These are phyloP conservation scores for Perdita meconis DNA, from an alignment of 2,888 invertebrate species.

Conservation along the genomic window DNA sequence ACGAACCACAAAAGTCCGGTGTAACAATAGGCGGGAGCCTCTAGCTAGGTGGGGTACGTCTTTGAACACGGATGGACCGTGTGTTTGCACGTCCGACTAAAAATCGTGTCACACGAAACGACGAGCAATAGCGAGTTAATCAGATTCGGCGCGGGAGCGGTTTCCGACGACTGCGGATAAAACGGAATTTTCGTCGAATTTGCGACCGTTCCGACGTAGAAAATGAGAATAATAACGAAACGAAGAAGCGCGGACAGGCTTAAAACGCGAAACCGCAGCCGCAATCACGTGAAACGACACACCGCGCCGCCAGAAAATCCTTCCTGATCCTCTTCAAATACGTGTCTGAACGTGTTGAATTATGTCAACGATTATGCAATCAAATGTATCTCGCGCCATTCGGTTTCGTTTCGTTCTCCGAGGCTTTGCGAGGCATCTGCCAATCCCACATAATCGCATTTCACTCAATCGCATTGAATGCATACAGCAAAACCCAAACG, in stretches of 20 bases:
- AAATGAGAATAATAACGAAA: constrained; percentile 26
- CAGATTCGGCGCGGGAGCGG: constrained; percentile 45
- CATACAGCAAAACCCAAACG: background rate
- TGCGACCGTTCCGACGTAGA: constrained; percentile 2
- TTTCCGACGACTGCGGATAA: constrained; percentile 37
- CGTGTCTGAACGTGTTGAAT: background rate
- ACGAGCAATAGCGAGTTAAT: constrained; percentile 52
- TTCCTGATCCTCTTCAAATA: constrained; percentile 6
- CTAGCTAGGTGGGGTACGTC: constrained; percentile 39
- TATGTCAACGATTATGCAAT: constrained; percentile 16
- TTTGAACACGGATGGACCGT: constrained; percentile 48
- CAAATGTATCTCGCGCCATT: background rate
- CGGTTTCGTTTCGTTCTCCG: background rate
- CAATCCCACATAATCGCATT: background rate
- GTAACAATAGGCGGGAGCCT: constrained; percentile 50
- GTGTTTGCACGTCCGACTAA: constrained; percentile 57
- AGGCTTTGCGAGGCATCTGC: background rate
- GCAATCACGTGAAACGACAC: constrained; percentile 19
- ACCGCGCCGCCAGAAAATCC: constrained; percentile 9
- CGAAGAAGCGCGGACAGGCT: background rate
- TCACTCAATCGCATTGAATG: background rate
- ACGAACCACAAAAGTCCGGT: constrained; percentile 55
- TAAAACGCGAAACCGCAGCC: constrained; percentile 18
- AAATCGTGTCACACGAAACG: constrained; percentile 51
- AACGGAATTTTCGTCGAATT: constrained; percentile 38